phyloP scores from a whole-genome alignment of 2,113 vertebrate species.

The Chlorocebus sabaeus region DNA sequence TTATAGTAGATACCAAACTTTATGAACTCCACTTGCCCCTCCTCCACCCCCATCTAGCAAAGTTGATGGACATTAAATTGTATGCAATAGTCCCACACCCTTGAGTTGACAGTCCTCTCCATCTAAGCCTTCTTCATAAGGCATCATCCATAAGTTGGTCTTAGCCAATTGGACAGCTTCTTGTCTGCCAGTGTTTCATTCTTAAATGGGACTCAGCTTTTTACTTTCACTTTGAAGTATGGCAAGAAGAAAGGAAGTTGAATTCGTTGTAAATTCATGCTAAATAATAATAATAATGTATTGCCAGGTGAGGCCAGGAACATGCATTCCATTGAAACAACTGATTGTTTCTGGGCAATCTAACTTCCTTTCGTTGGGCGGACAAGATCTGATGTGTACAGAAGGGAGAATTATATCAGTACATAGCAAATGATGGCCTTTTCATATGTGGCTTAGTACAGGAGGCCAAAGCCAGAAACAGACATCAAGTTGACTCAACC shows the following conservation, averaged over 20 bases:
- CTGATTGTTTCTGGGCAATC: not conserved
- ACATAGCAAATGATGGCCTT: not conserved
- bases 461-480: not conserved
- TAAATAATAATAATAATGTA: constrained; percentile 10
- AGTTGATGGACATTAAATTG: not conserved
- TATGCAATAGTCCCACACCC: not conserved
- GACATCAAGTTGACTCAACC: not conserved
- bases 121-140: not conserved
- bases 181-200: not conserved
- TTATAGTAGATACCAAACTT: not conserved
- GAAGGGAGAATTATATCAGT: not conserved
- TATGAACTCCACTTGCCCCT: not conserved
- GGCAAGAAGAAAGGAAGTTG: not conserved
- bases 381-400: not conserved
- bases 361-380: not conserved
- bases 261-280: not conserved
- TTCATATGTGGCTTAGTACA: not conserved
- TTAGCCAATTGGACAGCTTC: not conserved
- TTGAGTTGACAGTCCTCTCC: not conserved
- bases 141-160: not conserved
- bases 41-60: not conserved
- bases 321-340: not conserved
- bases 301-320: not conserved
- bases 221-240: not conserved
- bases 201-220: not conserved